phyloP scores from a whole-genome alignment of 2,113 vertebrate species.

The Ia io region DNA sequence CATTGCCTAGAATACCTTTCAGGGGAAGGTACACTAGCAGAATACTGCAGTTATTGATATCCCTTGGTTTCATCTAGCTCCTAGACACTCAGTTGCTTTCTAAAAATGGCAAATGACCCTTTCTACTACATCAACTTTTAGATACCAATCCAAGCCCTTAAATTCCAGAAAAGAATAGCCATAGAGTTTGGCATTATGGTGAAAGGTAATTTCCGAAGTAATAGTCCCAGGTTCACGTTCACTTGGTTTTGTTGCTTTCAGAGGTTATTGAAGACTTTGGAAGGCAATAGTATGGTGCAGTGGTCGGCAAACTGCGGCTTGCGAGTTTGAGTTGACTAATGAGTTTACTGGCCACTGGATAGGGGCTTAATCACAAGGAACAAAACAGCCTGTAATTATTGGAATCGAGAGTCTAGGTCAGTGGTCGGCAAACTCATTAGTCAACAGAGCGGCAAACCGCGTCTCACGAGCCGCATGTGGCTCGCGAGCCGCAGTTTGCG shows the following conservation, averaged over 20 bases:
- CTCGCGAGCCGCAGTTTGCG: no score
- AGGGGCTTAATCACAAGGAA: no score
- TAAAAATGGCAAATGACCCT: not conserved
- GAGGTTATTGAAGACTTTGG: not conserved
- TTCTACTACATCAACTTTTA: not conserved
- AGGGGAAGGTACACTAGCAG: not conserved
- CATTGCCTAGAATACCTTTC: not conserved
- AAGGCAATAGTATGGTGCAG: not conserved
- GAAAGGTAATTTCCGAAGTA: not conserved
- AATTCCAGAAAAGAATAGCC: not conserved
- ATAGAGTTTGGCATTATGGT: not conserved
- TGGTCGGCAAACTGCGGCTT: not conserved
- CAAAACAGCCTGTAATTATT: no score
- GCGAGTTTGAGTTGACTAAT: no score
- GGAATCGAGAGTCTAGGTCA: no score
- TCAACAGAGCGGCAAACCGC: no score
- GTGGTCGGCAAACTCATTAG: no score
- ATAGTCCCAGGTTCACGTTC: not conserved
- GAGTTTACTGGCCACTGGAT: no score
- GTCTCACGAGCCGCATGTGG: no score
- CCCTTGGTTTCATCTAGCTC: not conserved
- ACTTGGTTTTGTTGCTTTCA: not conserved
- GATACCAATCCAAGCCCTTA: not conserved
- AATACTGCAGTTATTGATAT: not conserved
- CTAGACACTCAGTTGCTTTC: not conserved